These are phyloP conservation scores for Pluvialis apricaria DNA, from an alignment of 2,113 vertebrate species.

Conservation along the genomic window DNA sequence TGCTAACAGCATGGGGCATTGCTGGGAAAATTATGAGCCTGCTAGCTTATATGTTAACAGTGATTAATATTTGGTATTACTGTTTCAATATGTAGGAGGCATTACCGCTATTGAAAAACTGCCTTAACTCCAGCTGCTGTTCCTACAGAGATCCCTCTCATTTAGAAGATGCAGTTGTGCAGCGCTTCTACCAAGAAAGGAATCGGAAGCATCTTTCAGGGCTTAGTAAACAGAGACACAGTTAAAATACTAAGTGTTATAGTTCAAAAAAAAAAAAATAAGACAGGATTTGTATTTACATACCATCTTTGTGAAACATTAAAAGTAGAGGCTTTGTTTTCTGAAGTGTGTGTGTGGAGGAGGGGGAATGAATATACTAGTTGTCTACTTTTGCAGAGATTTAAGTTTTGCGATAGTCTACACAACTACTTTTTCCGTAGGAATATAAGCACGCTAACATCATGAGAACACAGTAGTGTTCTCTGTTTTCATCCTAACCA, in stretches of 20 bases:
- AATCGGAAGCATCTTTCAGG: not conserved
- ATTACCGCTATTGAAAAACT: conserved; percentile 38
- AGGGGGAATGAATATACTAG: not conserved
- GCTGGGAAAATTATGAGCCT: conserved; percentile 47
- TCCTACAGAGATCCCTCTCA: conserved; percentile 14
- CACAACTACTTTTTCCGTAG: not conserved
- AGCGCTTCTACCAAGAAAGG: not conserved
- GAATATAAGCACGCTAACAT: not conserved
- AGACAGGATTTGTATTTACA: not conserved
- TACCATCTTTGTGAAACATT: accelerated
- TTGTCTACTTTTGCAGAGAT: not conserved
- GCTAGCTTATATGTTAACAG: conserved; percentile 53
- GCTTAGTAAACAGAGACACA: not conserved
- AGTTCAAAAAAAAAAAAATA: not conserved
- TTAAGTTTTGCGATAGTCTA: not conserved
- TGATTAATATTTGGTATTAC: conserved; percentile 68
- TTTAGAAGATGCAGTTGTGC: not conserved
- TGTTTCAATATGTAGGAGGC: conserved; percentile 50
- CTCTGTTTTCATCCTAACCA: not conserved
- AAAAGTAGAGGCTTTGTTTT: not conserved
- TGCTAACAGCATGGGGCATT: conserved; percentile 52
- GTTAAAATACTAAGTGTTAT: not conserved
- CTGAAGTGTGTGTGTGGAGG: not conserved
- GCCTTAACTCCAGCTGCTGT: conserved; percentile 7
- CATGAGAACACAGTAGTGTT: not conserved